Percentiles rank a stretch among this genome's conserved stretches.
Conservation (phyloP, 2,888 invertebrate species). For the Incurvaria masculella region DNA sequence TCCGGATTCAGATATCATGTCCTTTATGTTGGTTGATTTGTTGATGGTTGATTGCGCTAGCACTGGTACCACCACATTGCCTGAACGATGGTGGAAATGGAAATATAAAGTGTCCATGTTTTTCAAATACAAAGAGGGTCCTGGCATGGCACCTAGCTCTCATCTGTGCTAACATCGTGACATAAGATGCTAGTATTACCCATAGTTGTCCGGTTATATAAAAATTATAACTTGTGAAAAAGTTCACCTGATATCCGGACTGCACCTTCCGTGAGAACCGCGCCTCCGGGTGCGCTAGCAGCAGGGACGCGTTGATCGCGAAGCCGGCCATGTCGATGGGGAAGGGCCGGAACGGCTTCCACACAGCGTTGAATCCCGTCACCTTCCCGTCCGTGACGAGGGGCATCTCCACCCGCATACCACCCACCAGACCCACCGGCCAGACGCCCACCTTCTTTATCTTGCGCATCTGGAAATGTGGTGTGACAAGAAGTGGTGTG, state of each 20-base stretch:
- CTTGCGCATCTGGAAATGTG: constrained; percentile 67
- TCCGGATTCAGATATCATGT: too few relatives aligned
- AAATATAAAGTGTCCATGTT: neutral
- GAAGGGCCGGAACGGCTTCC: constrained; percentile 89
- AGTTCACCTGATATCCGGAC: constrained; percentile 72
- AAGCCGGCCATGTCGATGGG: constrained; percentile 99
- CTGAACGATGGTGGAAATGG: neutral
- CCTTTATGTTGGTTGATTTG: too few relatives aligned
- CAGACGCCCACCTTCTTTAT: constrained; percentile 85
- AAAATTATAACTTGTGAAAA: neutral
- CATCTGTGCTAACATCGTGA: too few relatives aligned
- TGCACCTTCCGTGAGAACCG: constrained; percentile 81
- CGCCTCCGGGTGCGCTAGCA: constrained; percentile 69
- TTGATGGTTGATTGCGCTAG: neutral
- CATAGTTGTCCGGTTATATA: constrained; percentile 3
- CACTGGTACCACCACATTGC: neutral
- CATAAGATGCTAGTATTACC: constrained; percentile 1
- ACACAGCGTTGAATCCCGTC: constrained; percentile 65
- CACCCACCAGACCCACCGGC: constrained; percentile 96
- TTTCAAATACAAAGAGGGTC: too few relatives aligned
- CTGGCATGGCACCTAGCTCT: too few relatives aligned
- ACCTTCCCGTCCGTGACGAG: constrained; percentile 61
- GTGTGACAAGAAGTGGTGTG: too few relatives aligned
- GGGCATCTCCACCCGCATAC: constrained; percentile 90
- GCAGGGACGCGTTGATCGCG: constrained; percentile 75